These are phyloP conservation scores for Elephantulus edwardii DNA, from an alignment of 2,113 vertebrate genomes.

Conservation along the genomic window DNA sequence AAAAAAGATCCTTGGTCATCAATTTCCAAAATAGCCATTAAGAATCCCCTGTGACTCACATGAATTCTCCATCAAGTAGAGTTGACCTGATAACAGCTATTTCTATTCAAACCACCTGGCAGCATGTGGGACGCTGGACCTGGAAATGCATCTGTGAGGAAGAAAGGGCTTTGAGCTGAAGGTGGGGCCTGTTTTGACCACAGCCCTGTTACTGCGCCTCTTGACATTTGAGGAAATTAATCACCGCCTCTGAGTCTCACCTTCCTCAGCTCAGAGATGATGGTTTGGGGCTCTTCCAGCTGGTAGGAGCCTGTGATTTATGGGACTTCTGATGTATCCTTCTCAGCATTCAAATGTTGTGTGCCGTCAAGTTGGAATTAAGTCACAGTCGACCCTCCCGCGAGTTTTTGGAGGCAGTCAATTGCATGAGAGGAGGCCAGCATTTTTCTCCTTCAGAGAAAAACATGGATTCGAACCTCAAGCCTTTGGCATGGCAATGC, in stretches of 20 bases:
- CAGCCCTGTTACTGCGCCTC: background rate
- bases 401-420: too few species aligned
- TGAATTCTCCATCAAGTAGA: background rate
- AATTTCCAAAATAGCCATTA: background rate
- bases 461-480: too few species aligned
- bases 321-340: background rate
- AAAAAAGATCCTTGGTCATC: too few species aligned
- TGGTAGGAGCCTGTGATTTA: background rate
- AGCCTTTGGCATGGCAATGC: too few species aligned
- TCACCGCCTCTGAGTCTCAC: background rate
- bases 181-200: background rate
- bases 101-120: background rate
- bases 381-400: too few species aligned
- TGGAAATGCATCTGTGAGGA: accelerated
- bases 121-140: too few species aligned
- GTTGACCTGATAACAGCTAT: background rate
- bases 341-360: background rate
- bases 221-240: background rate
- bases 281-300: background rate
- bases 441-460: too few species aligned
- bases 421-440: too few species aligned
- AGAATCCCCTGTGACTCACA: background rate
- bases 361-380: too few species aligned
- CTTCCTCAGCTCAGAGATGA: background rate
- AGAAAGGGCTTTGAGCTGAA: background rate